These are phyloP conservation scores for Eremobia ochroleuca DNA, from an alignment of 2,888 invertebrate species.

Conservation along the genomic window DNA sequence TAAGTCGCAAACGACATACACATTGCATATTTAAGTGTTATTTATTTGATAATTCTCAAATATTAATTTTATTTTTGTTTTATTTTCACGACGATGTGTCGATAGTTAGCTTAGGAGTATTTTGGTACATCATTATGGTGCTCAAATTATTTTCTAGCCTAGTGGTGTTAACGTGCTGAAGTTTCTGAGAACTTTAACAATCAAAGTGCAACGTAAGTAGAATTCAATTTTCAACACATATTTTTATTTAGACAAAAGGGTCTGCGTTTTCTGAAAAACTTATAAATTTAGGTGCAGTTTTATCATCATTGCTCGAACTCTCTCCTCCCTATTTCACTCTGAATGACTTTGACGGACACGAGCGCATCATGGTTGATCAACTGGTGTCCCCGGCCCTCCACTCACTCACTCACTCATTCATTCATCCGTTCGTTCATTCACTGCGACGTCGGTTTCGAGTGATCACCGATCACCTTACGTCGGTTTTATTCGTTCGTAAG, in stretches of 20 bases:
- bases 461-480: constrained; percentile 88
- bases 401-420: constrained; percentile 83
- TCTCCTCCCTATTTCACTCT: constrained; percentile 75
- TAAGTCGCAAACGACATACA: constrained; percentile 65
- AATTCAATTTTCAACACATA: too few relatives aligned
- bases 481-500: constrained; percentile 75
- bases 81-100: constrained; percentile 61
- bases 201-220: neutral
- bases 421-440: constrained; percentile 81
- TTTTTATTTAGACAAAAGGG: neutral
- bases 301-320: constrained; percentile 50
- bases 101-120: constrained; percentile 43
- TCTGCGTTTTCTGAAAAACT: neutral
- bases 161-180: neutral
- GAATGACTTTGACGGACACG: constrained; percentile 86
- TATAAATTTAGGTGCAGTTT: neutral
- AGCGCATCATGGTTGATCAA: constrained; percentile 89
- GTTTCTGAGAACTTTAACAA: neutral
- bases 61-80: constrained; percentile 62
- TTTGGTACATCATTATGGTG: neutral
- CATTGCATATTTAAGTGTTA: constrained; percentile 62
- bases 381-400: constrained; percentile 86
- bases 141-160: constrained; percentile 4
- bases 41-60: constrained; percentile 63
- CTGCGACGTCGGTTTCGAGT: constrained; percentile 85